Conservation (phyloP, 2,888 invertebrate species). For the Macrophya annulata region DNA sequence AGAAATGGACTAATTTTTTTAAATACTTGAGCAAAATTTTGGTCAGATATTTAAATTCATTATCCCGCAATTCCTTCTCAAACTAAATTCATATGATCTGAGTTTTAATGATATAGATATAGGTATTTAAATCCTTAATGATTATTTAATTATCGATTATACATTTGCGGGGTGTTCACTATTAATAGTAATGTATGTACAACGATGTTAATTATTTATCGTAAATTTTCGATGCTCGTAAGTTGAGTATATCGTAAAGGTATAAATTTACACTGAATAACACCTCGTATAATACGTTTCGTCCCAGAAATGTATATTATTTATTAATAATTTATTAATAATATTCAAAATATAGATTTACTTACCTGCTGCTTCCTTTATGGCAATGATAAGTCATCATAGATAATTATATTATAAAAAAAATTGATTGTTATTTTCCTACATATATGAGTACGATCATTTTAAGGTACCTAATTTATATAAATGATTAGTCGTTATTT, state of each 20-base stretch:
- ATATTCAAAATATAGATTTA: background rate
- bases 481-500: conserved; percentile 23
- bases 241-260: background rate
- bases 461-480: conserved; percentile 17
- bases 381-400: background rate
- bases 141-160: background rate
- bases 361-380: background rate
- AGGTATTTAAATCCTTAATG: background rate
- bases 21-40: background rate
- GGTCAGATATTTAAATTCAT: background rate
- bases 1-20: background rate
- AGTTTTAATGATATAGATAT: background rate
- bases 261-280: background rate
- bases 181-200: background rate
- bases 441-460: background rate
- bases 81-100: background rate
- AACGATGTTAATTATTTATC: background rate
- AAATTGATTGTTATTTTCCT: conserved; percentile 21
- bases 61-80: background rate
- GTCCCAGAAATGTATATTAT: conserved; percentile 2
- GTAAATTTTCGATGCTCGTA: too few species aligned
- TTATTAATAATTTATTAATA: background rate
- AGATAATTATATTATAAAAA: background rate
- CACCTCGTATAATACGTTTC: background rate
- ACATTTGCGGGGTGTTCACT: background rate